Percentiles rank a stretch among this genome's conserved stretches.
Conservation (phyloP, 2,113 vertebrate genomes). For the Calyptomena viridis region DNA sequence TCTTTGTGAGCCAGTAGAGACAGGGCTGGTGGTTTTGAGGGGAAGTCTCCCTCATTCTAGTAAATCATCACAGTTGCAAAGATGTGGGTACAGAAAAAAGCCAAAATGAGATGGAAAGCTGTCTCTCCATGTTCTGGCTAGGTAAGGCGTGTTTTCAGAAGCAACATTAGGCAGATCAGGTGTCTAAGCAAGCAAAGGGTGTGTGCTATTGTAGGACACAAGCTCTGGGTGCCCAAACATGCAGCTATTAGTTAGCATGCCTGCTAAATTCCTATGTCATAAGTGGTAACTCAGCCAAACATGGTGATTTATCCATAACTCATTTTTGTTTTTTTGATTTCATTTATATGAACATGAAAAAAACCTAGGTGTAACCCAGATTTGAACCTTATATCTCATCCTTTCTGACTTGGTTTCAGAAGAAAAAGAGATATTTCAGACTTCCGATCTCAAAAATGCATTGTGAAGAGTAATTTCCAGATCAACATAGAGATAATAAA, state of each 20-base stretch:
- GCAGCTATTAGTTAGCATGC: constrained; percentile 71
- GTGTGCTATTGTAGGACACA: constrained; percentile 51
- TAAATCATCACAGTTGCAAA: not conserved
- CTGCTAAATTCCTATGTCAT: constrained; percentile 74
- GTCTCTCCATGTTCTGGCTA: not conserved
- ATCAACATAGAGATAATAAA: not conserved
- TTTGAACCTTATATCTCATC: not conserved
- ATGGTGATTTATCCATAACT: constrained; percentile 68
- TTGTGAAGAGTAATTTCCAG: not conserved
- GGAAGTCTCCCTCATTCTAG: not conserved
- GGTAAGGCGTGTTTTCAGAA: constrained; percentile 59
- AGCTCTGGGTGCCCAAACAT: constrained; percentile 71
- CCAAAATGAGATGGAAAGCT: not conserved
- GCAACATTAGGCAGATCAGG: constrained; percentile 49
- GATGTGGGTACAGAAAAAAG: not conserved
- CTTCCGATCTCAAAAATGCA: not conserved
- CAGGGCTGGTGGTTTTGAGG: not conserved
- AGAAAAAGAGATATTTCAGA: not conserved
- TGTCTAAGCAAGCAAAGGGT: constrained; percentile 71
- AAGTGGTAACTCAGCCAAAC: constrained; percentile 53
- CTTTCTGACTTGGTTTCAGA: constrained; percentile 12
- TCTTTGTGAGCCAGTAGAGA: not conserved
- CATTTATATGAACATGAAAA: constrained; percentile 27
- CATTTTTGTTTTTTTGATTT: constrained; percentile 2
- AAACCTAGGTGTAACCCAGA: constrained; percentile 36